Base-by-base conservation (phyloP, 1,140 invertebrate species). In the Apis florea region DNA sequence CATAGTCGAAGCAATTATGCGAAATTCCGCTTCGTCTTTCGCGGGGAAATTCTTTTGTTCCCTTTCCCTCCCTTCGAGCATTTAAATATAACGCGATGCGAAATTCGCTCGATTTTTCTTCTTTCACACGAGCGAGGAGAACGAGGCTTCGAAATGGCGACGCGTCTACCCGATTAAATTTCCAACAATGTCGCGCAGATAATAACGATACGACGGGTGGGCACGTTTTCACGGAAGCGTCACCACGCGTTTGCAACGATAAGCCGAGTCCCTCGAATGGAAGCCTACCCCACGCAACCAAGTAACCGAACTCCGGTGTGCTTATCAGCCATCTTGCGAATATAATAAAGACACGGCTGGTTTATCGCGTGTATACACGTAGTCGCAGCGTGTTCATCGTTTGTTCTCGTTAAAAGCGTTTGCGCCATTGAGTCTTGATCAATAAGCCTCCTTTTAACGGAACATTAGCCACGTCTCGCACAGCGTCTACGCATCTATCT, bases 401-500 rank as follows among this genome's bases (percentile, higher is more conserved):
- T 71, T 31, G 15, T 56, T 31, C 79, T 82, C 68, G 53, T 85
- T 85, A 47, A 49, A 71, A 49, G 59, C 79, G 83, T 64, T 78
- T 83, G 72, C 77, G 54, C 72, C 63, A 31, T 17, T n/a, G 40
- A 24, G 51, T 58, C 59, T 85, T 86, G 85, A 85, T 86, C 85
- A 85, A 85, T 82, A 61, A 40, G 31, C 31, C 80, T 47, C 49
- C 75, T 74, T 86, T 61, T 85, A 66, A 85, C 83, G 83, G 73
- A 31, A 84, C 83, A 85, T 85, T 85, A 83, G 79, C 56, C 71
- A 53, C 61, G 79, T 76, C 83, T 83, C 66, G 75, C 69, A 64
- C 64, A 67, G 54, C 58, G 77, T 85, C n/a, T 82, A 78, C 47
- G 15, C 17, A n/a, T 19, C 53, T 17, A n/a, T 19, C 53, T 17